Evolutionary conservation across 2,113 vertebrate genomes (phyloP).

Genomic region (Trematomus loennbergii): DNA sequence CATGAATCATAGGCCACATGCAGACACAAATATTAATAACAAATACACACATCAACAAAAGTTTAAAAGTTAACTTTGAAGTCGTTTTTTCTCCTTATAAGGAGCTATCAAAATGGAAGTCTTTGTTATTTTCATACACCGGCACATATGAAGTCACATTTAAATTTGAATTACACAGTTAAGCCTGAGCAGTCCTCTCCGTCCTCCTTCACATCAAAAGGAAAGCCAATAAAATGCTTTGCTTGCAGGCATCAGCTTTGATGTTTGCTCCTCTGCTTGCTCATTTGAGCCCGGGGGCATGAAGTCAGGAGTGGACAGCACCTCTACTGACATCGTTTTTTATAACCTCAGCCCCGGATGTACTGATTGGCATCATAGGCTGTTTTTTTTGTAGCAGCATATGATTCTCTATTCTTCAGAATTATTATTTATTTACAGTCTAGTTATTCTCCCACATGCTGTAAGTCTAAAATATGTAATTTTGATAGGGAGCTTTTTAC

Average conservation of each 20-base stretch:
- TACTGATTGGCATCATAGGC: conserved; percentile 38
- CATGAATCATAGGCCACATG: background rate
- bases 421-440: background rate
- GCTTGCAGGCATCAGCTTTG: conserved; percentile 82
- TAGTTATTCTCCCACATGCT: conserved; percentile 15
- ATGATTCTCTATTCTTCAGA: conserved; percentile 3
- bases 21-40: too few relatives aligned
- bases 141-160: conserved; percentile 68
- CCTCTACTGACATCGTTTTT: conserved; percentile 39
- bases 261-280: conserved; percentile 71
- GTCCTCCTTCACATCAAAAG: conserved; percentile 84
- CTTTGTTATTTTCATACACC: conserved; percentile 75
- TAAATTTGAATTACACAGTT: conserved; percentile 78
- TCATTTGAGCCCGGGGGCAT: conserved; percentile 68
- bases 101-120: conserved; percentile 49
- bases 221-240: conserved; percentile 78
- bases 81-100: conserved; percentile 49
- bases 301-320: conserved; percentile 58
- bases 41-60: background rate
- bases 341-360: conserved; percentile 13
- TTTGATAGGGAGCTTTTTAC: conserved; percentile 5
- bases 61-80: conserved; percentile 64
- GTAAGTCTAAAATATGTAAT: background rate
- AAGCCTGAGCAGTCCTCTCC: conserved; percentile 54
- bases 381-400: background rate